Percentiles rank a stretch among this genome's conserved stretches.
These are phyloP conservation scores for Euglossa dilemma DNA, from an alignment of 1,140 invertebrate species.

Conservation along the genomic window DNA sequence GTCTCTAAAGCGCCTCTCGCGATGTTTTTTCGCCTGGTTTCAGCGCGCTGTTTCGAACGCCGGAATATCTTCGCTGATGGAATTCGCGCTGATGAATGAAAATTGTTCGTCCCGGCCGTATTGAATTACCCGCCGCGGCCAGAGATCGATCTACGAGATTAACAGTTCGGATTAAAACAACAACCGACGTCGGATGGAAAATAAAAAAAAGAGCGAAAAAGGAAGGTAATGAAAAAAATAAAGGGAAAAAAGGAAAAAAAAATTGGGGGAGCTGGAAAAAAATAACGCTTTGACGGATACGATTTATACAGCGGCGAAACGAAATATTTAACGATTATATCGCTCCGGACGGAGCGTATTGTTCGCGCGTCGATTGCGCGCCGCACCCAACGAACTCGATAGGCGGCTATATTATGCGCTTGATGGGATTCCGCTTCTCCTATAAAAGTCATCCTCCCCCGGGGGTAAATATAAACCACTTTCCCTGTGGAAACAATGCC, in stretches of 20 bases:
- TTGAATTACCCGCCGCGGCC: constrained; percentile 31
- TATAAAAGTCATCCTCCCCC: constrained; percentile 44
- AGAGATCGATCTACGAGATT: constrained; percentile 43
- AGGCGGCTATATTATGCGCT: constrained; percentile 49
- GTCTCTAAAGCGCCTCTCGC: constrained; percentile 9
- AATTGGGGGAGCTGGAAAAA: not conserved
- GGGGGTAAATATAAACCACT: constrained; percentile 51
- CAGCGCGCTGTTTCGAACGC: constrained; percentile 37
- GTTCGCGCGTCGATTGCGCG: constrained; percentile 48
- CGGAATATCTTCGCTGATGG: constrained; percentile 36
- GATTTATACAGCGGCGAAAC: constrained; percentile 44
- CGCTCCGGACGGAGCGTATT: constrained; percentile 20
- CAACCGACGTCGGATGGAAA: not conserved
- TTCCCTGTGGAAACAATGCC: constrained; percentile 48
- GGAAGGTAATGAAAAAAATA: not conserved
- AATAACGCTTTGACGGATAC: constrained; percentile 31
- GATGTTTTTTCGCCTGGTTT: constrained; percentile 23
- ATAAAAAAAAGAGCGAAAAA: not conserved
- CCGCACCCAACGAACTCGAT: constrained; percentile 31
- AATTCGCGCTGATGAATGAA: constrained; percentile 64
- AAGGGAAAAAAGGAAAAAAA: not conserved
- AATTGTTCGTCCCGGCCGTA: constrained; percentile 57
- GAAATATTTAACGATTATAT: constrained; percentile 55
- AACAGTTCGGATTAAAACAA: constrained; percentile 40
- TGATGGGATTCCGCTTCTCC: constrained; percentile 51